Percentiles rank a stretch among this genome's conserved stretches.
phyloP scores from a whole-genome alignment of 2,888 invertebrate genomes.

The Tenthredo scrophulariae region DNA sequence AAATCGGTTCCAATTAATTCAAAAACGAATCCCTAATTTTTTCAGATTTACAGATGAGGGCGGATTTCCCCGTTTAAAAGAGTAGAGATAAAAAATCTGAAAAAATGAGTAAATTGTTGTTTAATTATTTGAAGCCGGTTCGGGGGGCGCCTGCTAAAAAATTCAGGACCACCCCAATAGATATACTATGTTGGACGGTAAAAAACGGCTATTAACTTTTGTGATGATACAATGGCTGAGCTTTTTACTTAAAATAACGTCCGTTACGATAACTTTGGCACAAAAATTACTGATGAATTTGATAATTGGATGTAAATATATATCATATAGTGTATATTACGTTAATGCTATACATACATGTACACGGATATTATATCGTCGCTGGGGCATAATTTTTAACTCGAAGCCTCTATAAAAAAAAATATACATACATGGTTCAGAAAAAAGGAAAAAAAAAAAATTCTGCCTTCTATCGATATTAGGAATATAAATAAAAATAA shows the following conservation, averaged over 20 bases:
- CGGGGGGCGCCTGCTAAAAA: no score
- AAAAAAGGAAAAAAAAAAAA: not conserved
- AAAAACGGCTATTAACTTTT: not conserved
- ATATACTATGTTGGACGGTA: not conserved
- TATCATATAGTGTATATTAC: not conserved
- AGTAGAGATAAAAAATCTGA: no score
- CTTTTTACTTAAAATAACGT: not conserved
- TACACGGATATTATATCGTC: not conserved
- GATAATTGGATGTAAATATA: not conserved
- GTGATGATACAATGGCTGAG: not conserved
- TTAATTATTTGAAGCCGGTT: no score
- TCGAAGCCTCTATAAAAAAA: not conserved
- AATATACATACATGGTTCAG: not conserved
- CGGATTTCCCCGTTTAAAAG: no score
- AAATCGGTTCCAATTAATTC: no score
- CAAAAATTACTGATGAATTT: not conserved
- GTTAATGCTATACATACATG: not conserved
- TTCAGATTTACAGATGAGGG: no score
- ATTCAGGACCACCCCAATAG: no score
- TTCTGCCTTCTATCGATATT: not conserved
- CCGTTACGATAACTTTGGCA: constrained; percentile 2
- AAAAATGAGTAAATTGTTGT: no score
- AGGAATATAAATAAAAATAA: not conserved
- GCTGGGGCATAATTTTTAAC: not conserved
- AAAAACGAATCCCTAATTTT: no score